Conservation (phyloP, 2,888 invertebrate genomes). For the Nipponacmea schrenckii region DNA sequence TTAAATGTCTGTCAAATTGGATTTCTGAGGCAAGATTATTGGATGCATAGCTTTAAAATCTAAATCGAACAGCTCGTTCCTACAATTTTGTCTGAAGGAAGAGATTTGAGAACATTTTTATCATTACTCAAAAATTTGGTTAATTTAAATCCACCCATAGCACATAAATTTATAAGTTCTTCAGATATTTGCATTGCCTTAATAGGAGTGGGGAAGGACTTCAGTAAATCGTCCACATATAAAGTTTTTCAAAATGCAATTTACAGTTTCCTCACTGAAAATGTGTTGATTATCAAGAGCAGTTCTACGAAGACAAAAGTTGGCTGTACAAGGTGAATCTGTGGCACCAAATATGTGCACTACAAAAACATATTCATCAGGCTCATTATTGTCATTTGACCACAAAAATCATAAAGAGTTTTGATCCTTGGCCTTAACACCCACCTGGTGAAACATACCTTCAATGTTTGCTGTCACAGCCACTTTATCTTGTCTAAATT, state of each 20-base stretch:
- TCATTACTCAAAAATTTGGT: constrained; percentile 20
- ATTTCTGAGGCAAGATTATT: too few relatives aligned
- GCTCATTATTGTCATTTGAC: constrained; percentile 10
- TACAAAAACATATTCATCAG: background rate
- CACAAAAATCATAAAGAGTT: constrained; percentile 31
- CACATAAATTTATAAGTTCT: constrained; percentile 13
- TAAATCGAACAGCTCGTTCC: background rate
- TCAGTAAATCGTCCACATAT: constrained; percentile 30
- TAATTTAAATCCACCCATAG: constrained; percentile 17
- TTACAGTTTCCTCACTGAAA: constrained; percentile 15
- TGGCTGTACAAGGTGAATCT: background rate
- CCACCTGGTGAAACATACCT: constrained; percentile 29
- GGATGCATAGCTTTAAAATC: constrained; percentile 2
- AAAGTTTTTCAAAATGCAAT: constrained; percentile 24
- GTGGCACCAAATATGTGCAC: constrained; percentile 14
- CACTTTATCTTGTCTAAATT: constrained; percentile 28
- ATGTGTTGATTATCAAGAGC: background rate
- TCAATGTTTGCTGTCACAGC: constrained; percentile 32
- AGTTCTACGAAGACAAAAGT: background rate
- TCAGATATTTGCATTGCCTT: constrained; percentile 9
- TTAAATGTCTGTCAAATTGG: too few relatives aligned
- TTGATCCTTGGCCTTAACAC: constrained; percentile 15
- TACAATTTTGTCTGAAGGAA: constrained; percentile 17
- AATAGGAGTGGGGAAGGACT: constrained; percentile 17
- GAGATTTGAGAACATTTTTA: constrained; percentile 10